Percentiles rank a stretch among this genome's conserved stretches.
Conservation (phyloP, 2,113 vertebrate genomes). For the Chionodraco myersi region DNA sequence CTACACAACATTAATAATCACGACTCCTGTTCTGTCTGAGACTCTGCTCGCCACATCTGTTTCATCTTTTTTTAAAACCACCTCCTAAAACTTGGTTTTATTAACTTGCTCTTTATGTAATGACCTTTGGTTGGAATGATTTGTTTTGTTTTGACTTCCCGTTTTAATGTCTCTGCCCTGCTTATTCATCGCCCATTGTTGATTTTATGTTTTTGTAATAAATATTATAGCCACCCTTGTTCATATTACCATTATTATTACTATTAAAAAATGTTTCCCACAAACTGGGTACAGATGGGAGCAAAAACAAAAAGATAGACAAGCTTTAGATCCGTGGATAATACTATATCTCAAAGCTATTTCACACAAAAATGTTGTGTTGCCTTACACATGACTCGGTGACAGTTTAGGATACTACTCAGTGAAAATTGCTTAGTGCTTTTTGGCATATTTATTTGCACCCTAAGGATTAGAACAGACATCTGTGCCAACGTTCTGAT, state of each 20-base stretch:
- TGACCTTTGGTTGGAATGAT: conserved; percentile 23
- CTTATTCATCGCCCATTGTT: not conserved
- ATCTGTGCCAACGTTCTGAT: conserved; percentile 41
- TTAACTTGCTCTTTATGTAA: not conserved
- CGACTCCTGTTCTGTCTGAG: not conserved
- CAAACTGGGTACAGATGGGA: conserved; percentile 51
- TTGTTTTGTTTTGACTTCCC: conserved; percentile 16
- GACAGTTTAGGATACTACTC: conserved; percentile 15
- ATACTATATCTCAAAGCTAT: conserved; percentile 19
- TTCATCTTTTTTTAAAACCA: not conserved
- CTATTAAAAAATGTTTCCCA: not conserved
- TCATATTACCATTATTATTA: not conserved
- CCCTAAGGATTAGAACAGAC: conserved; percentile 54
- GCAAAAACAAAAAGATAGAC: conserved; percentile 27
- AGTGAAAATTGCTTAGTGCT: conserved; percentile 7
- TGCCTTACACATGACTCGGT: conserved; percentile 45
- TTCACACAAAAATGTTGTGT: conserved; percentile 51
- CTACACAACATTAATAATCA: not conserved
- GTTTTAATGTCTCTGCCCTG: not conserved
- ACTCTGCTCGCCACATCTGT: not conserved
- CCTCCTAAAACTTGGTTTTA: conserved; percentile 18
- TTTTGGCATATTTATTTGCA: conserved; percentile 10
- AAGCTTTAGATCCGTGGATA: conserved; percentile 22
- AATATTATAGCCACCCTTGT: not conserved
- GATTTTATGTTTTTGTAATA: conserved; percentile 27